phyloP scores from a whole-genome alignment of 2,797 vertebrate species.

The Tiaroga cobitis region DNA sequence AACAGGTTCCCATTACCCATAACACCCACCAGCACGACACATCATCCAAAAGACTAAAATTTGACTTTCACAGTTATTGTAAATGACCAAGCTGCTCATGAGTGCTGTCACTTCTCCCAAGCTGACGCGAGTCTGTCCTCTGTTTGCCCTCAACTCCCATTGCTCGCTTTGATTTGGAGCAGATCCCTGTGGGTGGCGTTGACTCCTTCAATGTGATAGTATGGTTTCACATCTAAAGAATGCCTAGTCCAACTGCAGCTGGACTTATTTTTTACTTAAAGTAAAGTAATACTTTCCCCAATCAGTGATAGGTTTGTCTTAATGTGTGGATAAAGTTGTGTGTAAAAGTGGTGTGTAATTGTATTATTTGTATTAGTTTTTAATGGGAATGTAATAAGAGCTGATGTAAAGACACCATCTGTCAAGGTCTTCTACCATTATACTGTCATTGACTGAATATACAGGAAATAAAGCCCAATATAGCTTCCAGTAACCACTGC shows the following conservation, averaged over 20 bases:
- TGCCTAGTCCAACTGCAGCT: slow-evolving; percentile 45
- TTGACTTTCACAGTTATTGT: background rate
- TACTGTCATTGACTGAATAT: background rate
- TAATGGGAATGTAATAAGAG: slow-evolving; percentile 2
- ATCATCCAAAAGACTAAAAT: slow-evolving; percentile 9
- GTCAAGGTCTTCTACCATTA: slow-evolving; percentile 4
- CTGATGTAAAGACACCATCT: background rate
- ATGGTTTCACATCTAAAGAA: slow-evolving; percentile 44
- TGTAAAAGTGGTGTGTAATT: background rate
- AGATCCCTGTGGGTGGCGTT: slow-evolving; percentile 40
- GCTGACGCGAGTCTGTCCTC: background rate
- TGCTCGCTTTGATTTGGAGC: slow-evolving; percentile 34
- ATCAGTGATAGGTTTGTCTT: background rate
- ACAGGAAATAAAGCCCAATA: background rate
- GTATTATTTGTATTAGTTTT: background rate
- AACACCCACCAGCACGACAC: slow-evolving; percentile 6
- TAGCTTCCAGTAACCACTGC: slow-evolving; percentile 19
- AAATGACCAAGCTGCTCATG: slow-evolving; percentile 18
- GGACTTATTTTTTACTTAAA: slow-evolving; percentile 31
- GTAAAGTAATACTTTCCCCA: slow-evolving; percentile 37
- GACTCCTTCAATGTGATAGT: background rate
- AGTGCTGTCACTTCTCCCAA: background rate
- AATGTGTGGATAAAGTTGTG: background rate
- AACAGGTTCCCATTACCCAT: slow-evolving; percentile 23
- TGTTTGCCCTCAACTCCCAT: background rate